Evolutionary conservation across 1,140 invertebrate species (phyloP).

Genomic region (Paramacrobiotus metropolitanus): DNA sequence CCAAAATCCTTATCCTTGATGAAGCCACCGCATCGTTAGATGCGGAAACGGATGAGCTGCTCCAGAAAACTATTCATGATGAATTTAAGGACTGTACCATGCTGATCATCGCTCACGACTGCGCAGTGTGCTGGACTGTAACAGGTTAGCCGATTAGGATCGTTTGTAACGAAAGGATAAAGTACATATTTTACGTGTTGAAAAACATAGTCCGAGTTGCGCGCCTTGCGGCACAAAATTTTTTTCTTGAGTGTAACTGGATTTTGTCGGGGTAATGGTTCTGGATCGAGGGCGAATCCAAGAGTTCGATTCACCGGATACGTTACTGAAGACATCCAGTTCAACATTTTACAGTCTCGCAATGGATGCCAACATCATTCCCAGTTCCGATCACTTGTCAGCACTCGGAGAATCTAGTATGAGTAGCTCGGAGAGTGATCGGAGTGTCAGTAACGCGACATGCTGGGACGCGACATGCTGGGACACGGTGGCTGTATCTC

Average conservation of each 20-base stretch:
- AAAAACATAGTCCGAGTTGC: background rate
- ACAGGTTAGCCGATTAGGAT: conserved; percentile 21
- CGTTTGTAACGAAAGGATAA: background rate
- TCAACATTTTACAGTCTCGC: conserved; percentile 78
- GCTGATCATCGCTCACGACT: conserved; percentile 57
- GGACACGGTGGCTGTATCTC: too few species aligned
- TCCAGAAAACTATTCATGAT: conserved; percentile 38
- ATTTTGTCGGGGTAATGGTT: conserved; percentile 46
- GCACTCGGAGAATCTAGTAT: too few species aligned
- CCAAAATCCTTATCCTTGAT: conserved; percentile 32
- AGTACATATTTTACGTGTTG: too few species aligned
- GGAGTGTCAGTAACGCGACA: too few species aligned
- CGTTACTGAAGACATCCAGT: conserved; percentile 43
- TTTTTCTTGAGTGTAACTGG: too few species aligned
- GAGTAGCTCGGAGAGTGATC: too few species aligned
- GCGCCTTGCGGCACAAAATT: too few species aligned
- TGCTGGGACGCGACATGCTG: too few species aligned
- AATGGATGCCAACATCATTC: conserved; percentile 52
- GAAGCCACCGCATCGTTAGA: conserved; percentile 43
- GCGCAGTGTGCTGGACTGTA: conserved; percentile 51
- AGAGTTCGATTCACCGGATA: conserved; percentile 52
- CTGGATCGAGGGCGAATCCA: conserved; percentile 56
- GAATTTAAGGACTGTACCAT: conserved; percentile 43
- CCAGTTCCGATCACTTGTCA: too few species aligned
- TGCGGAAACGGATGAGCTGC: conserved; percentile 35